Percentiles rank a stretch among this genome's conserved stretches.
Conservation (phyloP, 2,113 vertebrate genomes). For the Cinclus mexicanus region DNA sequence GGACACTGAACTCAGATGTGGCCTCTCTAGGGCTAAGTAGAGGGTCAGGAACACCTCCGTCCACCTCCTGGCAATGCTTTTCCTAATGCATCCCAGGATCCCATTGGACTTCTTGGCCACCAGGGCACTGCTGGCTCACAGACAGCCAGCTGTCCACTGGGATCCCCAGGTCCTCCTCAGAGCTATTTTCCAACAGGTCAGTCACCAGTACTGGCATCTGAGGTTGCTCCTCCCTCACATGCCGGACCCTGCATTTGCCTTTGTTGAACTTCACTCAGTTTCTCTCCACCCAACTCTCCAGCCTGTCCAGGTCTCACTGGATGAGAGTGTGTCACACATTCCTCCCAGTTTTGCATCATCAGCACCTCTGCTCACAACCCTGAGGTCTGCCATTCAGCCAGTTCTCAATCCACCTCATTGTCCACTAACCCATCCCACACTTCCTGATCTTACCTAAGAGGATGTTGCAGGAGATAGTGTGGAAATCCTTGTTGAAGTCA, state of each 20-base stretch:
- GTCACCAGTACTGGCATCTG: not conserved
- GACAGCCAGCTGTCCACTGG: accelerated
- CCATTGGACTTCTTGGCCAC: not conserved
- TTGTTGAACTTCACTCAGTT: not conserved
- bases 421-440: not conserved
- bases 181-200: not conserved
- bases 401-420: not conserved
- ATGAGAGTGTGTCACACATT: not conserved
- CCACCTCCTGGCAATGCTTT: not conserved
- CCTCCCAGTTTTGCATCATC: not conserved
- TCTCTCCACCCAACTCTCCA: not conserved
- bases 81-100: not conserved
- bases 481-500: not conserved
- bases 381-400: not conserved
- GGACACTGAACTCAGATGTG: not conserved
- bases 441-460: not conserved
- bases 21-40: not conserved
- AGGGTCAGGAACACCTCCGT: not conserved
- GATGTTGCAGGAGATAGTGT: no score
- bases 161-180: not conserved
- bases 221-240: not conserved
- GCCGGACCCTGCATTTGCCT: not conserved
- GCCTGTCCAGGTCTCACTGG: not conserved
- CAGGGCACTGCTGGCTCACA: not conserved
- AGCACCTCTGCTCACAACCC: not conserved